Conservation (phyloP, 2,797 vertebrate species). For the Otus scops region DNA sequence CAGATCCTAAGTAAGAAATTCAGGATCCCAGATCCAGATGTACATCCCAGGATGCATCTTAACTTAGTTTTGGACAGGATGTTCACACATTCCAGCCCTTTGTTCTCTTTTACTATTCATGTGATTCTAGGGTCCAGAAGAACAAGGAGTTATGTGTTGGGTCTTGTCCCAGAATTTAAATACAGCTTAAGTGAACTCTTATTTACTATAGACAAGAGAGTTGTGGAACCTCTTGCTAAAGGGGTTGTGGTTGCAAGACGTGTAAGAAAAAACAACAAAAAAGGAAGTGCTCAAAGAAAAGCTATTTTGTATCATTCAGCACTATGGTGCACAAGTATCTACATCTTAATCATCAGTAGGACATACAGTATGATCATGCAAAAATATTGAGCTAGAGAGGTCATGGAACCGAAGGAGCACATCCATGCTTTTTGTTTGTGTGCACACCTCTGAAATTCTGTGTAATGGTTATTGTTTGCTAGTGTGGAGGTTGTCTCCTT, state of each 20-base stretch:
- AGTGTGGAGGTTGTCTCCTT: neutral
- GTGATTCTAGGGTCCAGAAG: neutral
- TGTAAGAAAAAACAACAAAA: neutral
- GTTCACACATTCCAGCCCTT: neutral
- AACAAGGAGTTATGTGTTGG: neutral
- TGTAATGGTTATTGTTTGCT: neutral
- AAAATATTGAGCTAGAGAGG: neutral
- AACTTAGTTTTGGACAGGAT: neutral
- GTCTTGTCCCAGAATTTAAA: neutral
- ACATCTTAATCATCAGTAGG: neutral
- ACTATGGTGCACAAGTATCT: neutral
- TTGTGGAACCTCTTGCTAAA: neutral
- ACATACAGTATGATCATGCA: neutral
- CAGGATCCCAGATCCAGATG: neutral
- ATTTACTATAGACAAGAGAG: neutral
- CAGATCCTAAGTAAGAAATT: neutral
- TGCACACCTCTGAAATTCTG: neutral
- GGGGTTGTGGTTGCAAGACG: neutral
- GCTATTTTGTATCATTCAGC: neutral
- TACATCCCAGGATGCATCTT: neutral
- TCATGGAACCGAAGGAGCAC: neutral
- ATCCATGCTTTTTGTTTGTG: neutral
- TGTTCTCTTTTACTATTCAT: neutral
- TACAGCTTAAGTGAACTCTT: neutral
- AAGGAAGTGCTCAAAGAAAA: neutral